Conservation (phyloP, 2,113 vertebrate species). For the Grus americana region DNA sequence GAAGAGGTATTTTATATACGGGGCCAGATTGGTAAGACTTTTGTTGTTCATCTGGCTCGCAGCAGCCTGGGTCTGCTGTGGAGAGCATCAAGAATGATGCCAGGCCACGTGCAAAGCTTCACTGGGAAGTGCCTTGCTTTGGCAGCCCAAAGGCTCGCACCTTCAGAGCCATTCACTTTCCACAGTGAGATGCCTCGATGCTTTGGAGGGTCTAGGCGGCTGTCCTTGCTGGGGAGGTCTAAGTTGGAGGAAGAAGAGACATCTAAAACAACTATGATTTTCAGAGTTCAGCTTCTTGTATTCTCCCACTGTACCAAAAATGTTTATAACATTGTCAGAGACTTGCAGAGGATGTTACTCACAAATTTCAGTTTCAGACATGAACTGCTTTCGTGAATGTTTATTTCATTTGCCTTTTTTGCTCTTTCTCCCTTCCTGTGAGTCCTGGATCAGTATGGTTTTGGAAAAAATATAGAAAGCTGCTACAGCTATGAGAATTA, state of each 20-base stretch:
- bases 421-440: neutral
- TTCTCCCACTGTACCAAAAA: neutral
- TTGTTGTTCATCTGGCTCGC: neutral
- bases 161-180: neutral
- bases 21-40: neutral
- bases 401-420: neutral
- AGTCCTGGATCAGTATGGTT: neutral
- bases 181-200: neutral
- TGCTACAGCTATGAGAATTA: neutral
- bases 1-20: fast-evolving
- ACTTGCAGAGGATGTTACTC: conserved; percentile 37
- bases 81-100: neutral
- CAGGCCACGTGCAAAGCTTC: neutral
- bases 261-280: neutral
- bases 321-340: neutral
- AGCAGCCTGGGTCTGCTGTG: neutral
- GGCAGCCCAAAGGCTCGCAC: neutral
- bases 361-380: conserved; percentile 14
- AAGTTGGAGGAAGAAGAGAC: neutral
- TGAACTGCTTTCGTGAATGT: neutral
- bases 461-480: neutral
- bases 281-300: neutral
- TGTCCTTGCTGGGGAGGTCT: neutral
- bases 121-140: neutral
- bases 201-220: neutral